Evolutionary conservation across 2,888 invertebrate species (phyloP), one percentile per base, ranked within the genome.

Genomic region (Tetanocera ferruginea): DNA sequence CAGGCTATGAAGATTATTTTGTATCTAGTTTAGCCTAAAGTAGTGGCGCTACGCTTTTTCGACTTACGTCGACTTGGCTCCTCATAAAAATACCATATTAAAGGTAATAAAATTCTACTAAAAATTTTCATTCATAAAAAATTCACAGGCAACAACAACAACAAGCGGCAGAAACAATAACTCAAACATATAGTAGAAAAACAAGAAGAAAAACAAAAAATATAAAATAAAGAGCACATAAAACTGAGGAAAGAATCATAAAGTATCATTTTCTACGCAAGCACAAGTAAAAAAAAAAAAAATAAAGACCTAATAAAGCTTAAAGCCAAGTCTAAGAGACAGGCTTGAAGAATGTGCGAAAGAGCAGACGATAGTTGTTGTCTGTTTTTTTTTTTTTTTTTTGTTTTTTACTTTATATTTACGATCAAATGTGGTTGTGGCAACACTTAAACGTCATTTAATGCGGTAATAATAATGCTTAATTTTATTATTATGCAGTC

Each of bases 401-500:
- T n/a, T 25, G 5, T 25, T 11, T 14, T 28, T 28, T 25, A 28
- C 14, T 28, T 60, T 60, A 28, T 60, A 60, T 60, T n/a, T 64
- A 28, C 14, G n/a, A 60, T 49, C 67, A 19, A 55, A 52, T 28
- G 52, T 76, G 57, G 72, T 79, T 64, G 37, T 77, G 69, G 70
- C 72, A 77, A 23, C 82, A 82, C 82, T 86, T 81, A 84, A 81
- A 80, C 71, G 77, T 67, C 74, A 60, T 80, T 86, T 85, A 85
- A 85, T 86, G 82, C 76, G 71, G 81, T 80, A 82, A 82, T 85
- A 86, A 86, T 86, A 85, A 86, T 85, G 85, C 83, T 86, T 85
- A 83, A 85, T 84, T 85, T 86, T 83, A 85, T 81, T 83, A 81
- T 84, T 83, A 81, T 78, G 70, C 76, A 69, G 19, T 64, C 60